Evolutionary conservation across 2,888 invertebrate genomes (phyloP), one percentile per base, ranked within the genome.

Genomic region (Eristalis intricaria): DNA sequence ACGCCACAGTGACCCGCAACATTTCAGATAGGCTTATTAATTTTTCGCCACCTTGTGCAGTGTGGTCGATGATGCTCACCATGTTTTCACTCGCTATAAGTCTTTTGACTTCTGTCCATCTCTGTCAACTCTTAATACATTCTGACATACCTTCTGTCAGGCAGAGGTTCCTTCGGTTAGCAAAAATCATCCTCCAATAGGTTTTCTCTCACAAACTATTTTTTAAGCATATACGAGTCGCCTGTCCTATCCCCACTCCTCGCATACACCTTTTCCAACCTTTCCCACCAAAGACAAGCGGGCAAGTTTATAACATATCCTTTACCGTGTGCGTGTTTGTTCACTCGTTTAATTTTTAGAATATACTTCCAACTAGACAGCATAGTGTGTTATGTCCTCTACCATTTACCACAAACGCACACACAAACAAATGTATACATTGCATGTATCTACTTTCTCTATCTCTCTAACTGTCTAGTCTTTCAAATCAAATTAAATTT

Each of bases 251-350:
- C 43, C 15, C 7, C n/a, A 1, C 19, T 8, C 19, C 8, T 19
- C 50, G 7, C 19, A n/a, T 7, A 5, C 43, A 43, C n/a, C n/a
- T 7, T 7, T 8, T n/a, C 8, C 50, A 2, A 8, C 50, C 50
- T 19, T 15, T n/a, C 50, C 50, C 2, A 19, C 8, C 7, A 50
- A 50, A 5, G n/a, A n/a, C 50, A 50, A 19, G 29, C 40, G 76
- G 56, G 23, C 61, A 76, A 71, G 71, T 76, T 73, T 23, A 63
- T 61, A 58, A 50, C 50, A 68, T 66, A 66, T 76, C 60, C 32
- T 74, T 75, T 84, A 80, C 40, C 38, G 50, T 26, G 77, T 71
- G n/a, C n/a, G 65, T 69, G 81, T 74, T 65, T 86, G 43, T 75
- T 78, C 43, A 70, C 71, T 68, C 40, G 50, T 35, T 29, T 35